Base-by-base conservation (phyloP, 2,888 invertebrate species). In the Apotomis betuletana region DNA sequence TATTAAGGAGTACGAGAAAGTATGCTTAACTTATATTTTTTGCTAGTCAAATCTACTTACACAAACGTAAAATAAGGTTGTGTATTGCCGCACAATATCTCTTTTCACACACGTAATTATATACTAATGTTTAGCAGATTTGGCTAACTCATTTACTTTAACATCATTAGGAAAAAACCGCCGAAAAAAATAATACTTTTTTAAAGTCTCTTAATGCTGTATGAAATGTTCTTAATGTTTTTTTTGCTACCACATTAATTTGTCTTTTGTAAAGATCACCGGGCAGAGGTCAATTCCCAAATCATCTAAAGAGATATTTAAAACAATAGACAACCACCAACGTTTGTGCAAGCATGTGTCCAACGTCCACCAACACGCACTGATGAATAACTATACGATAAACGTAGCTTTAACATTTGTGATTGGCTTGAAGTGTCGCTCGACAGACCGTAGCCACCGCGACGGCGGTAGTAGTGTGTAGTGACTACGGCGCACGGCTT, bases 401-500 rank as follows among this genome's bases (percentile, higher is more conserved):
- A 60, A 68, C 15, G 61, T 72, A 72, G 72, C 72, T 72, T 72
- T 72, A 72, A 72, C 61, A 67, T 71, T 68, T 72, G 63, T 68
- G 68, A 68, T 72, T 79, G 84, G 80, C 87, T 91, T 91, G 92
- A 92, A 91, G 90, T 92, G 90, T 91, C 87, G 92, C 92, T 92
- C 92, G 92, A 92, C 90, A 89, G 89, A 82, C 79, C 59, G 83
- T 84, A 83, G 85, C 83, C 82, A 77, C 74, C 79, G 79, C 79
- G 72, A 51, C 60, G 57, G 77, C 75, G 73, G 76, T 71, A 79
- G 89, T 92, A 92, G 91, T 88, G 88, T 88, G 88, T 91, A 91
- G 91, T 90, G 89, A 87, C 89, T 86, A 87, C 89, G 89, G 89
- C 90, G 90, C 89, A 90, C 90, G 80, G 91, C 92, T 93, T 92